These are phyloP conservation scores for Aplodontia rufa DNA, from an alignment of 2,113 vertebrate species.

Conservation along the genomic window DNA sequence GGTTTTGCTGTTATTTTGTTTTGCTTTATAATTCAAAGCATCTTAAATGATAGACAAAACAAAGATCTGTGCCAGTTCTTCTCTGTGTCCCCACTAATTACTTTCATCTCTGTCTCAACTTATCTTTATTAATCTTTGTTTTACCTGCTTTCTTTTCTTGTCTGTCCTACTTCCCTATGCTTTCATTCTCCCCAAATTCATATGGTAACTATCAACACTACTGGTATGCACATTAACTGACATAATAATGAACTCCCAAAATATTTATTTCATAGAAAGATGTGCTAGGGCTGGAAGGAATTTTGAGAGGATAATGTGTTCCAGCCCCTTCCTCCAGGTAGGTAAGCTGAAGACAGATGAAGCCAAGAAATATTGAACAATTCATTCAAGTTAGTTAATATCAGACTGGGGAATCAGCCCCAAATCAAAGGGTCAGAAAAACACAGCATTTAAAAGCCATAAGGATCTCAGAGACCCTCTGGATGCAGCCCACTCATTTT, in stretches of 20 bases:
- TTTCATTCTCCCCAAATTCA: conserved; percentile 21
- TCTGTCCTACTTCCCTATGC: not conserved
- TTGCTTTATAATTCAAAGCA: not conserved
- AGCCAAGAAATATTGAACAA: conserved; percentile 57
- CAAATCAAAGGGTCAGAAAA: conserved; percentile 21
- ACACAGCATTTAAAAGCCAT: not conserved
- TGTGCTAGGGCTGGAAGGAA: not conserved
- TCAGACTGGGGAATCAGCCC: not conserved
- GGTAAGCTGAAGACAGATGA: not conserved
- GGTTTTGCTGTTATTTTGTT: not conserved
- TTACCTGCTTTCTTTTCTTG: not conserved
- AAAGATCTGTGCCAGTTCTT: not conserved
- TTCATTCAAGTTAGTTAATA: conserved; percentile 9
- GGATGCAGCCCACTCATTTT: not conserved
- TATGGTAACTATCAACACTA: conserved; percentile 32
- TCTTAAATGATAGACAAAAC: not conserved
- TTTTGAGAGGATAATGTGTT: conserved; percentile 37
- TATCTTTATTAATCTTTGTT: not conserved
- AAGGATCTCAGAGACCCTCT: not conserved
- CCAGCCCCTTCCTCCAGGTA: conserved; percentile 24
- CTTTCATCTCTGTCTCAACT: not conserved
- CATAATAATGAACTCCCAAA: conserved; percentile 29
- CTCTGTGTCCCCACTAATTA: not conserved
- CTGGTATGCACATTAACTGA: conserved; percentile 20
- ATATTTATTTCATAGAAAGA: conserved; percentile 62